phyloP scores from a whole-genome alignment of 1,140 invertebrate genomes.

The Melipona quadrifasciata region DNA sequence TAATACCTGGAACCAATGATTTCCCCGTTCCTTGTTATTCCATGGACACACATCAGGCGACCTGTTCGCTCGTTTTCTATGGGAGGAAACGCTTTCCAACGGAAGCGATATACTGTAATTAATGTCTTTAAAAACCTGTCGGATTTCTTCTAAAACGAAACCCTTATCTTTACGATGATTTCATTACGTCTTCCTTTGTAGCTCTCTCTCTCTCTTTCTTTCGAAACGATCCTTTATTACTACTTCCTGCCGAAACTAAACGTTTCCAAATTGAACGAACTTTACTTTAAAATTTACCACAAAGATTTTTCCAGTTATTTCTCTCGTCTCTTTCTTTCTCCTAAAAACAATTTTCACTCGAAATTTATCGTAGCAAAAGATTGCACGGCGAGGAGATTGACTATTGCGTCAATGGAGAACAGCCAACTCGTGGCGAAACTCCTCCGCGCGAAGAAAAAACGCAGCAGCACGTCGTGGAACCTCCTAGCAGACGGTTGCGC shows the following conservation, averaged over 20 bases:
- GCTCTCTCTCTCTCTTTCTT: not conserved
- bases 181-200: not conserved
- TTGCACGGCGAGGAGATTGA: too few species aligned
- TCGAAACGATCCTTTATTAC: not conserved
- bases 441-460: not conserved
- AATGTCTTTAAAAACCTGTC: constrained; percentile 38
- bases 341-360: not conserved
- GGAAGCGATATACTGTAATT: constrained; percentile 42
- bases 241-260: not conserved
- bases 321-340: not conserved
- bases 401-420: not conserved
- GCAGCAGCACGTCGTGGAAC: not conserved
- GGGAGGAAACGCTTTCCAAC: constrained; percentile 32
- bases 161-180: constrained; percentile 7
- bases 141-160: not conserved
- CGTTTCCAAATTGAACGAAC: not conserved
- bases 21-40: constrained; percentile 26
- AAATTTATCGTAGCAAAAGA: not conserved
- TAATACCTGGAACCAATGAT: constrained; percentile 23
- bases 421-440: not conserved
- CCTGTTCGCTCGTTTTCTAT: constrained; percentile 18
- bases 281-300: not conserved
- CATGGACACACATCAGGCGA: not conserved
- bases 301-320: not conserved
- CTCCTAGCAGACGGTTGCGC: not conserved